Base-by-base conservation (phyloP, 2,888 invertebrate genomes). In the Polyommatus icarus region DNA sequence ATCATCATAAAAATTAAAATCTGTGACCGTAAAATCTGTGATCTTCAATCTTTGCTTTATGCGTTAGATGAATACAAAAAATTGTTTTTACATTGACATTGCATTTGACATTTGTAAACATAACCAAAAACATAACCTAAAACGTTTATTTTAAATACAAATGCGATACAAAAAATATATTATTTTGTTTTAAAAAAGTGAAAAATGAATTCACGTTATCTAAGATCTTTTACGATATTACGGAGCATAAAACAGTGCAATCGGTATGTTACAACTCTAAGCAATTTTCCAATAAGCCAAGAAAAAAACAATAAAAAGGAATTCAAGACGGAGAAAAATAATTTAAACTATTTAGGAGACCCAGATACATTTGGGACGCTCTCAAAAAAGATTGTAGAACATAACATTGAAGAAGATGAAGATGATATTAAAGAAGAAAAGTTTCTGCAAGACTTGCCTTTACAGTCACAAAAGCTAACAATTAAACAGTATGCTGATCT, bases 401-500 rank as follows among this genome's bases (percentile, higher is more conserved):
- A 84, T 83, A 90, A 87, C 20, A 82, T 86, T 54, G 82, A 90
- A 78, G 86, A 89, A 81, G 95, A 95, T 82, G 94, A 95, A 84
- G 95, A 93, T 75, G 96, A 97, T 87, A 83, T 94, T 50, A 88
- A 90, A 82, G 97, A 97, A 87, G 95, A 96, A 80, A 90, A 95
- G 75, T 95, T 91, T 85, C 85, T 95, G 77, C 89, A 95, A 82
- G 94, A 95, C 81, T 88, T 89, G 71, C 95, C 95, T 4, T 81
- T 93, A n/a, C 82, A 83, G 36, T 87, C 89, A 0, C 94, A 94
- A 83, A 95, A 95, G 85, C 87, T 96, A 20, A 92, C 95, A 4
- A 95, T 93, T 0, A 96, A 94, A 83, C 95, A 96, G 83, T 97
- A 97, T 90, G 96, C 96, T 0, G 94, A 95, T 82, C 87, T 97